Evolutionary conservation across 2,888 invertebrate genomes (phyloP).

Genomic region (Machimus atricapillus): DNA sequence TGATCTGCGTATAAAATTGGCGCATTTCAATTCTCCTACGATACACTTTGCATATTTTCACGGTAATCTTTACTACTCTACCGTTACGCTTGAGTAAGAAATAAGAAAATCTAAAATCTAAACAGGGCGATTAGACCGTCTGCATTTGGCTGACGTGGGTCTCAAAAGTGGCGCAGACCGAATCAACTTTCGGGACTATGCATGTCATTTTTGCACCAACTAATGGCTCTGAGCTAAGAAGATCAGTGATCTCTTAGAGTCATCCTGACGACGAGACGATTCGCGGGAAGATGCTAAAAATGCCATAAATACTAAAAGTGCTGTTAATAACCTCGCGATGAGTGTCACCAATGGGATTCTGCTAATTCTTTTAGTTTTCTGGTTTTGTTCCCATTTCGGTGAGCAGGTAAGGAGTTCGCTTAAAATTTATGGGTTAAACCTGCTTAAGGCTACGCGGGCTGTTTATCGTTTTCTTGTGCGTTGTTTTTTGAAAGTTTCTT

Average conservation of each 20-base stretch:
- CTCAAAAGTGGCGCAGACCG: not conserved
- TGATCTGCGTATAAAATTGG: not conserved
- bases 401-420: constrained; percentile 2
- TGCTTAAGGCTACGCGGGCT: not conserved
- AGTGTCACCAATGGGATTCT: not conserved
- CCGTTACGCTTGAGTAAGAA: not conserved
- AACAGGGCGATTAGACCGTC: not conserved
- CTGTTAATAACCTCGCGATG: constrained; percentile 23
- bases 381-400: constrained; percentile 7
- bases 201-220: not conserved
- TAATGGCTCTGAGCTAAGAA: not conserved
- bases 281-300: constrained; percentile 18
- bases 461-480: not conserved
- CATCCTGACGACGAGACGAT: not conserved
- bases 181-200: not conserved
- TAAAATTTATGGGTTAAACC: not conserved
- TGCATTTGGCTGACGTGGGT: not conserved
- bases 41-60: not conserved
- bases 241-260: not conserved
- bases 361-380: constrained; percentile 4
- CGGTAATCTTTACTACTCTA: not conserved
- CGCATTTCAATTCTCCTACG: not conserved
- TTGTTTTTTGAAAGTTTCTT: not conserved
- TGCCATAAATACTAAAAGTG: not conserved
- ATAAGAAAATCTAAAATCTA: not conserved